A percentile compares a stretch with the other conserved stretches of the same genome.
Evolutionary conservation across 2,797 vertebrate genomes (phyloP).

Genomic region (Halcyon smyrnensis): DNA sequence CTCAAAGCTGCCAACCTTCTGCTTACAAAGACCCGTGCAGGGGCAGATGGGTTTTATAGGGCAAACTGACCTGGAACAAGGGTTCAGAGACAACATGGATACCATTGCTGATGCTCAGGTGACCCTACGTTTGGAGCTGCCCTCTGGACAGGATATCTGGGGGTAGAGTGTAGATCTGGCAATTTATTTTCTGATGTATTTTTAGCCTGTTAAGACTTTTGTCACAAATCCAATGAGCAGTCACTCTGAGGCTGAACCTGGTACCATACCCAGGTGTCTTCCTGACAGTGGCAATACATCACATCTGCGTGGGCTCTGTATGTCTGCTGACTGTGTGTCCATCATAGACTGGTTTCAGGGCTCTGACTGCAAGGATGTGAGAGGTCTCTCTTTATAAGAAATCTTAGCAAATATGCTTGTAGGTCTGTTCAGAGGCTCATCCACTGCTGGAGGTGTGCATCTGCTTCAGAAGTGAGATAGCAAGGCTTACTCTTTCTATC

Average conservation of each 20-base stretch:
- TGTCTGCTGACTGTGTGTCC: background rate
- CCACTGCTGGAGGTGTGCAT: background rate
- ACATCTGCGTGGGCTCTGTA: background rate
- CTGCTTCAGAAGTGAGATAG: background rate
- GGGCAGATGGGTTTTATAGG: background rate
- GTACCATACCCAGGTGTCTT: background rate
- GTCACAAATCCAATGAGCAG: background rate
- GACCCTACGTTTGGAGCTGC: background rate
- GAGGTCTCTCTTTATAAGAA: background rate
- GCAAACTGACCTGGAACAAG: background rate
- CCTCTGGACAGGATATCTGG: background rate
- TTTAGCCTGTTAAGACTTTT: background rate
- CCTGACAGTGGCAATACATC: background rate
- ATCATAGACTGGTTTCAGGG: background rate
- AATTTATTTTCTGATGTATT: background rate
- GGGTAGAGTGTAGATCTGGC: background rate
- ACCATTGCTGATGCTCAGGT: background rate
- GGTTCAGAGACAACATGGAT: background rate
- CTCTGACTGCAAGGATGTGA: background rate
- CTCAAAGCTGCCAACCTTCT: background rate
- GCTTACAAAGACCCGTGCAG: rapidly evolving
- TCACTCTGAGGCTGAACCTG: background rate
- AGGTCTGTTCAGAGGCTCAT: background rate
- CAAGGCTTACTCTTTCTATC: background rate
- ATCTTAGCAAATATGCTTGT: background rate